These are phyloP conservation scores for Tholera decimalis DNA, from an alignment of 2,888 invertebrate genomes.

Conservation along the genomic window DNA sequence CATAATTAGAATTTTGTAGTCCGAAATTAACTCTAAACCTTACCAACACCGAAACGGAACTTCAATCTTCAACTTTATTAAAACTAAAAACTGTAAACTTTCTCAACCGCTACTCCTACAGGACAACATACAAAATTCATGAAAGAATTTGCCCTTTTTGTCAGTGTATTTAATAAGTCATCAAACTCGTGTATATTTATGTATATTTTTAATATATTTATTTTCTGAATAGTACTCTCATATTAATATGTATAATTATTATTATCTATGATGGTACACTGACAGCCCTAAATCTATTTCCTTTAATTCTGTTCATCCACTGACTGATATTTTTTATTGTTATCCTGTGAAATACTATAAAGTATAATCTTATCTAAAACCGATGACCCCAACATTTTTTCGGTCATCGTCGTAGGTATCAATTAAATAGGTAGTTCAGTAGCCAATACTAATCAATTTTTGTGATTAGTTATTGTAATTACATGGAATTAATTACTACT, in stretches of 20 bases:
- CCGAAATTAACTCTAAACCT: neutral
- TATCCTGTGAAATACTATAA: too few species aligned
- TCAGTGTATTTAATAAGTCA: too few species aligned
- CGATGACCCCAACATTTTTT: slow-evolving; percentile 5
- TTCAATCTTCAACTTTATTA: neutral
- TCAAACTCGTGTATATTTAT: too few species aligned
- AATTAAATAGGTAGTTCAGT: slow-evolving; percentile 9
- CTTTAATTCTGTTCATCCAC: too few species aligned
- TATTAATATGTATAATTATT: too few species aligned
- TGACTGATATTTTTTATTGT: too few species aligned
- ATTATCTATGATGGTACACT: too few species aligned
- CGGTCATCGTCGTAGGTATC: slow-evolving; percentile 3
- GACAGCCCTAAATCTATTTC: too few species aligned
- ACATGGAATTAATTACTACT: slow-evolving; percentile 8
- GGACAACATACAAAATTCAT: neutral
- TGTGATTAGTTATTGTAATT: slow-evolving; percentile 34
- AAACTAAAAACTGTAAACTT: too few species aligned
- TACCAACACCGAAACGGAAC: neutral
- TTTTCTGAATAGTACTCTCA: too few species aligned
- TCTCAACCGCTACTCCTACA: neutral
- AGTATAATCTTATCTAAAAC: slow-evolving; percentile 2
- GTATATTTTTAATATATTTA: too few species aligned
- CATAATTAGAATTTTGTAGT: neutral
- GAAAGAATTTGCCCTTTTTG: neutral
- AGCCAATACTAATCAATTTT: slow-evolving; percentile 23